Evolutionary conservation across 1,140 invertebrate species (phyloP).

Genomic region (Hyphantria cunea): DNA sequence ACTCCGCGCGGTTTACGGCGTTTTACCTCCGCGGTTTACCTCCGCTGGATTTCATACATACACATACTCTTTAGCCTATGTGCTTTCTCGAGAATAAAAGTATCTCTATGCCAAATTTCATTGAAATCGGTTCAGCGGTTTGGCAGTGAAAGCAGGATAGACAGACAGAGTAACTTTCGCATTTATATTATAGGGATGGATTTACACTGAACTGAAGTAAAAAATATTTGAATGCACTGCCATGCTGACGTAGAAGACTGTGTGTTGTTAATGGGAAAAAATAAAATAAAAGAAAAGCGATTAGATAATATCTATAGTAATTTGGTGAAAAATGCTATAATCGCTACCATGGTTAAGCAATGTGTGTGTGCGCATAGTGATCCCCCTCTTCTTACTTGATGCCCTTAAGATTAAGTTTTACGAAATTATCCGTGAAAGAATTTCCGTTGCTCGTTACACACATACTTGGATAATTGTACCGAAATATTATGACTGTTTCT

Average conservation of each 20-base stretch:
- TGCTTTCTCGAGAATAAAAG: too few species aligned
- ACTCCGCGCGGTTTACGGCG: too few species aligned
- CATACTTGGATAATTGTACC: constrained; percentile 45
- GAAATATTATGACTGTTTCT: constrained; percentile 34
- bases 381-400: constrained; percentile 55
- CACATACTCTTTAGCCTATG: too few species aligned
- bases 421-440: constrained; percentile 67
- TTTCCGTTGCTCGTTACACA: constrained; percentile 38
- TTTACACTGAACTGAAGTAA: too few species aligned
- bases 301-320: constrained; percentile 43
- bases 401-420: constrained; percentile 66
- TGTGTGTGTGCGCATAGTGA: constrained; percentile 40
- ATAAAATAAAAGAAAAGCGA: constrained; percentile 16
- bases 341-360: constrained; percentile 43
- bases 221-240: too few species aligned
- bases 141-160: too few species aligned
- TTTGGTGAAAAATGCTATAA: constrained; percentile 43
- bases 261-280: constrained; percentile 7
- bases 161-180: too few species aligned
- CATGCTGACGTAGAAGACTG: background rate
- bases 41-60: too few species aligned
- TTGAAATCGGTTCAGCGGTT: too few species aligned
- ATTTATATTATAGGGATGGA: too few species aligned
- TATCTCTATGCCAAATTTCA: too few species aligned
- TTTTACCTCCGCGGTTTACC: too few species aligned